Evolutionary conservation across 2,888 invertebrate species (phyloP), one percentile per base, ranked within the genome.

Genomic region (Hypercompe scribonia): DNA sequence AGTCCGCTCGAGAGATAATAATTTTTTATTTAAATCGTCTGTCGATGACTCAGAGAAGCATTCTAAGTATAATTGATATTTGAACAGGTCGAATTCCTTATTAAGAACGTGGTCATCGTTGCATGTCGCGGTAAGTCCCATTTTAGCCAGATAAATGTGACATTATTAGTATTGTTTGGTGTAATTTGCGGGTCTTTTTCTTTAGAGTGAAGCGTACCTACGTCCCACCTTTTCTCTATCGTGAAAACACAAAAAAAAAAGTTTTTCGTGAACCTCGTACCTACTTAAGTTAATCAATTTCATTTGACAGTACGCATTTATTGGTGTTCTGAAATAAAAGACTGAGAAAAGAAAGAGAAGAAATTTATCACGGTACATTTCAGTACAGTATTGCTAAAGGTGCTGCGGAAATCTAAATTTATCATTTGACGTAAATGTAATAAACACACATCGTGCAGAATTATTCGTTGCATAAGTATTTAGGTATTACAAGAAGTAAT

Each of bases 31-130:
- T 58, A 54, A 28, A 36, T 13, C 28, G 21, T 58, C 54, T 28
- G 34, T 28, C n/a, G 10, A 54, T 68, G 68, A 68, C 54, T 68
- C 68, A 68, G 13, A 68, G 1, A 68, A 31, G 18, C n/a, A 68
- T 50, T 68, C 50, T 5, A 7, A 61, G 61, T 61, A 8, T 31
- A 61, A 31, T 31, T 28, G 31, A 5, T 61, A 61, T 61, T 61
- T 61, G 31, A 61, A 61, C 61, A 61, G 61, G 61, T 61, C 18
- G 18, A 31, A 31, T 18, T 61, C 31, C 61, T 61, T 18, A 61
- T 18, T 61, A 28, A 15, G 18, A 61, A 31, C 18, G 61, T 61
- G 31, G 5, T 31, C 7, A 5, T 61, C 15, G 28, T 58, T 15
- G 58, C 58, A 58, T 58, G 11, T 58, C 13, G 15, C 13, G 58